phyloP scores from a whole-genome alignment of 2,888 invertebrate genomes.

The Iselma pallidipennis region DNA sequence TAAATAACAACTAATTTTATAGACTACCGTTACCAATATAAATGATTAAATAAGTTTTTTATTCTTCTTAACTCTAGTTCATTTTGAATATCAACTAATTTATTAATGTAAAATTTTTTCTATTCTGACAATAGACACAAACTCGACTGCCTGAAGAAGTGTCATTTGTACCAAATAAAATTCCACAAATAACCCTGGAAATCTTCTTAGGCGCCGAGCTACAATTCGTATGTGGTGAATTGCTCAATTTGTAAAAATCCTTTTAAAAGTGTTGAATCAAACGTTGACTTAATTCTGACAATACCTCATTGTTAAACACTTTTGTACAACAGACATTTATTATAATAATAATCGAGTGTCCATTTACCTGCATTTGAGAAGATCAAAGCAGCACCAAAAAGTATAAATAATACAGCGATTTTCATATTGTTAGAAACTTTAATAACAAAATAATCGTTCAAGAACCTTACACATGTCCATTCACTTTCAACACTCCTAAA shows the following conservation, averaged over 20 bases:
- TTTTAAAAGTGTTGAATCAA: constrained; percentile 5
- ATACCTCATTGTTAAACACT: constrained; percentile 21
- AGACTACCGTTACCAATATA: too few species aligned
- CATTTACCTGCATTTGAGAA: constrained; percentile 36
- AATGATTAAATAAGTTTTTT: too few species aligned
- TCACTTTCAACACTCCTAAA: constrained; percentile 10
- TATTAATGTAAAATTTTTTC: neutral
- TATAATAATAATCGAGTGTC: constrained; percentile 3
- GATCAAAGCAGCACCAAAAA: constrained; percentile 30
- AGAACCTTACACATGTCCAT: constrained; percentile 31
- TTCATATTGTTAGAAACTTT: constrained; percentile 12
- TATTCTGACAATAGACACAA: neutral
- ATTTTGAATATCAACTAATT: neutral
- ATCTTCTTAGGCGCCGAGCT: constrained; percentile 14
- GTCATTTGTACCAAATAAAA: constrained; percentile 27
- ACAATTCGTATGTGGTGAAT: constrained; percentile 11
- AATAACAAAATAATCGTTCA: neutral
- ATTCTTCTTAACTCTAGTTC: neutral
- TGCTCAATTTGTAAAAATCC: constrained; percentile 17
- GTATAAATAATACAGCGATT: constrained; percentile 16
- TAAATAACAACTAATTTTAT: too few species aligned
- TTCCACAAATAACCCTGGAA: constrained; percentile 23
- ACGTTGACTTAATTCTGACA: constrained; percentile 19
- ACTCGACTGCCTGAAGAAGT: neutral
- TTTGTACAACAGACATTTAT: constrained; percentile 19